A percentile compares a stretch with the other conserved stretches of the same genome.
phyloP scores from a whole-genome alignment of 2,797 vertebrate genomes.

The Peromyscus attwateri region DNA sequence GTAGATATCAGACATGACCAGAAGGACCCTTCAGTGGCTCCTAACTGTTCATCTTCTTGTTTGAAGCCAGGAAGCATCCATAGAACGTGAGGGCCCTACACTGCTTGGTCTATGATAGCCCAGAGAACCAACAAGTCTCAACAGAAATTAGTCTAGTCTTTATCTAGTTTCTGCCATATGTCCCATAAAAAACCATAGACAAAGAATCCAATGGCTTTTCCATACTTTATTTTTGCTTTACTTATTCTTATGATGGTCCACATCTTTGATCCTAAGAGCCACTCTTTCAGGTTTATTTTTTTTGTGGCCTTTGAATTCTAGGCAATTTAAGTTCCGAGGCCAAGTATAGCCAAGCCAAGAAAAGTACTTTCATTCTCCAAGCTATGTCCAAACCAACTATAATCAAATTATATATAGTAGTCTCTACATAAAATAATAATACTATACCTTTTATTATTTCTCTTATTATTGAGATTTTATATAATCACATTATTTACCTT shows the following conservation, averaged over 20 bases:
- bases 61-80: not conserved
- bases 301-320: not conserved
- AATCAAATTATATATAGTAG: not conserved
- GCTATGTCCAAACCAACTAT: not conserved
- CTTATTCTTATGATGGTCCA: not conserved
- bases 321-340: not conserved
- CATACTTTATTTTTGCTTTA: not conserved
- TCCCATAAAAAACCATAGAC: no score
- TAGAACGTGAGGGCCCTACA: rapidly evolving
- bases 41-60: not conserved
- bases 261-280: not conserved
- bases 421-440: not conserved
- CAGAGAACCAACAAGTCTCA: not conserved
- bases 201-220: not conserved
- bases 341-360: not conserved
- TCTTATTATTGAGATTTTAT: not conserved
- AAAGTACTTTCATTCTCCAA: not conserved
- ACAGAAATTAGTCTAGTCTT: not conserved
- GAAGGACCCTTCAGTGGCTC: not conserved
- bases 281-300: not conserved
- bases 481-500: not conserved
- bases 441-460: not conserved
- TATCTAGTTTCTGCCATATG: not conserved
- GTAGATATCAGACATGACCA: not conserved
- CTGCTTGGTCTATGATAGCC: not conserved